Conservation (phyloP, 2,797 vertebrate genomes). For the Hemitrygon akajei region DNA sequence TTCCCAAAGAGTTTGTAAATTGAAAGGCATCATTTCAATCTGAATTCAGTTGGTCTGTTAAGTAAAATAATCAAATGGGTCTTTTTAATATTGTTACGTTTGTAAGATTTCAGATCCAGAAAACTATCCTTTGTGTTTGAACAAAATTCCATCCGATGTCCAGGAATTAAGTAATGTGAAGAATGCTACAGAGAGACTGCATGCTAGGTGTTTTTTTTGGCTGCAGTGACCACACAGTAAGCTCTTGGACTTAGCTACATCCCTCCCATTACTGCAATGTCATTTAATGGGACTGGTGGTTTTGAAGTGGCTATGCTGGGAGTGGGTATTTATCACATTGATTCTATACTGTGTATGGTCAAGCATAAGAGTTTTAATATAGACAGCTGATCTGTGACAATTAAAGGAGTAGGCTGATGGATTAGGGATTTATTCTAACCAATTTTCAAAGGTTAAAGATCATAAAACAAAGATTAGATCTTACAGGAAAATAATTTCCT, state of each 20-base stretch:
- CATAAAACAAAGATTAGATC: neutral
- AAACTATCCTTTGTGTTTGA: neutral
- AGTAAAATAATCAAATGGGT: neutral
- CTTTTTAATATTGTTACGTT: neutral
- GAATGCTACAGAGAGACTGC: neutral
- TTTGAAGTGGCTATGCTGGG: neutral
- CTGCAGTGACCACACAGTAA: neutral
- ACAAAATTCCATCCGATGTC: neutral
- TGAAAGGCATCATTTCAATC: neutral
- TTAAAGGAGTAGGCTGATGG: neutral
- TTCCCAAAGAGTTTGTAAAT: neutral
- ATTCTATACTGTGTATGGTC: neutral
- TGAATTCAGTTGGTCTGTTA: neutral
- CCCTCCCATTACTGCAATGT: neutral
- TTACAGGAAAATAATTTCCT: conserved; percentile 30
- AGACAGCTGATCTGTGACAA: neutral
- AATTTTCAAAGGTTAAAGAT: neutral
- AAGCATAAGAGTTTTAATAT: neutral
- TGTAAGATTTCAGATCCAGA: neutral
- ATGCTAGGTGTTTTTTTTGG: neutral
- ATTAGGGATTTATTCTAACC: conserved; percentile 8
- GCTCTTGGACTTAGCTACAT: neutral
- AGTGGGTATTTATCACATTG: neutral
- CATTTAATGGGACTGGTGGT: neutral
- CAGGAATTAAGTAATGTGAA: neutral